Conservation (phyloP, 30 jellyfish, hydroid and myxozoan genomes). For the Aurelia coerulea region DNA sequence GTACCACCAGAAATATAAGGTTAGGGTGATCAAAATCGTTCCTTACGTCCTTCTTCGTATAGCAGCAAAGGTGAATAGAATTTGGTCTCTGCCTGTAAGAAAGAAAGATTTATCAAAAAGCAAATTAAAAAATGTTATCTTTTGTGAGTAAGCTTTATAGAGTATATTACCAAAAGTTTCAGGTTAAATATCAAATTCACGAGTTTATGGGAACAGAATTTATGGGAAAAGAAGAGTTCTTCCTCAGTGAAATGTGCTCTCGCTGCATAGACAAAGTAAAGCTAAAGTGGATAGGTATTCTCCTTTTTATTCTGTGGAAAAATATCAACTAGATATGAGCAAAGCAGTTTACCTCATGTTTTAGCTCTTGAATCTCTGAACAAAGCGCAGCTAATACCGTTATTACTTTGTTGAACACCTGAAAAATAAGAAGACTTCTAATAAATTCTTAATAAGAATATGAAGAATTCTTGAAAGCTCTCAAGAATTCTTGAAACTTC, state of each 20-base stretch:
- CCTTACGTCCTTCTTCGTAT: constrained; percentile 97
- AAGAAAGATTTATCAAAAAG: not conserved
- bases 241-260: no score
- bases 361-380: constrained; percentile 78
- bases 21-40: no score
- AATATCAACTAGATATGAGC: not conserved
- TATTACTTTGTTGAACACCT: constrained; percentile 96
- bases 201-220: no score
- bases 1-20: no score
- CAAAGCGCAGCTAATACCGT: constrained; percentile 91
- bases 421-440: not conserved
- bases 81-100: constrained; percentile 88
- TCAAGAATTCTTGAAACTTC: no score
- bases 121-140: not conserved
- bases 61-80: constrained; percentile 90
- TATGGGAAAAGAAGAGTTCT: no score
- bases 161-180: not conserved
- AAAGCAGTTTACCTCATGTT: constrained; percentile 79
- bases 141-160: no score
- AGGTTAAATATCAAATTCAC: not conserved
- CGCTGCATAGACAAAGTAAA: no score
- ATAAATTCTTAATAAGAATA: not conserved
- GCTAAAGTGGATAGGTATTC: not conserved
- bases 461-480: no score
- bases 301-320: not conserved